Evolutionary conservation across 1,140 invertebrate genomes (phyloP), one percentile per base, ranked within the genome.

Genomic region (Drosophila insularis): DNA sequence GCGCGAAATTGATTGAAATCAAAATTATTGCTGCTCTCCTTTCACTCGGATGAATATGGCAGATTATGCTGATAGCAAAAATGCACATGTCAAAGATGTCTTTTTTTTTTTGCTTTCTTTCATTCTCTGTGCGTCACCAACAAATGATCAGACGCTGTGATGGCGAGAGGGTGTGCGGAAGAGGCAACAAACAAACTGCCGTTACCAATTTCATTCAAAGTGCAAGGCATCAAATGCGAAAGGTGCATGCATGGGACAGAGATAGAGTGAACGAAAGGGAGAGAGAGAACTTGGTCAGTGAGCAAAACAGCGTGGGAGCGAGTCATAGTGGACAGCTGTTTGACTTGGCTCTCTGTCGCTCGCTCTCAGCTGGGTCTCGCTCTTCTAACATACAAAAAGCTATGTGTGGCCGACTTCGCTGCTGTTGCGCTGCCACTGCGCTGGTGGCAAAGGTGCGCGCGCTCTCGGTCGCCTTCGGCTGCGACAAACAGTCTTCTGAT

Each of bases 401-500:
- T 46, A 14, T 46, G 43, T 17, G 5, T 17, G 14, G 17, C 11
- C 17, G 43, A 37, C 35, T 4, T 50, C 14, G 40, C 40, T 43
- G 40, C 78, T 78, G 59, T 46, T 13, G 43, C 11, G 43, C 43
- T 50, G 43, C 43, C 32, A 39, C 72, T 89, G 82, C 82, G 82
- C 79, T 81, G 68, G 55, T 53, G 71, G 76, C 84, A 82, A 79
- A 89, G 84, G 84, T 87, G 82, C 84, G 82, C 77, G 77, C 55
- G 27, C 27, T 56, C 54, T 31, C 54, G 54, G 39, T 23, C 72
- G 72, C 64, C 70, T 76, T 76, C 80, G 82, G 79, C 82, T 69
- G 72, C 63, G 84, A 89, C 82, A 69, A 68, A 70, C 81, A 86
- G 82, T 87, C 82, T 87, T 87, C 84, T 87, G 82, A 79, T 86